A percentile compares a stretch with the other conserved stretches of the same genome.
These are phyloP conservation scores for Falco naumanni DNA, from an alignment of 2,797 vertebrate species.

Conservation along the genomic window DNA sequence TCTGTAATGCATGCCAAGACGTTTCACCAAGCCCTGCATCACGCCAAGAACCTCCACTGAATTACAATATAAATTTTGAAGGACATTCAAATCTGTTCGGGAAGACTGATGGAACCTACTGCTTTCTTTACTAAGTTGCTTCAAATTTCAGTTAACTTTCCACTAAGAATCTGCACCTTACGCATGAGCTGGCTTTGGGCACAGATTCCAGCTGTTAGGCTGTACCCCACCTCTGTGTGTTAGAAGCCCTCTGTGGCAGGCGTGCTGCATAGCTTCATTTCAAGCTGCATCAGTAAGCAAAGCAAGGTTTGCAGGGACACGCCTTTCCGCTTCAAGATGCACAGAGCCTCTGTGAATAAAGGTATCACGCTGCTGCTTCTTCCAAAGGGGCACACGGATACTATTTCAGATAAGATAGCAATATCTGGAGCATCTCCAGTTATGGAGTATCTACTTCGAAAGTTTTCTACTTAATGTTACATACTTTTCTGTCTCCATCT, in stretches of 20 bases:
- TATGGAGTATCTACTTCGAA: background rate
- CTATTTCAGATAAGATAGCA: background rate
- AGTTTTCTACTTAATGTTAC: background rate
- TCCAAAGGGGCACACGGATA: background rate
- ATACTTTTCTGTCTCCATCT: background rate
- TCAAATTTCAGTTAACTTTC: background rate
- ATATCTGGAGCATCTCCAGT: background rate
- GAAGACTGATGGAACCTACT: background rate
- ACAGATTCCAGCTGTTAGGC: background rate
- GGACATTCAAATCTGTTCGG: background rate
- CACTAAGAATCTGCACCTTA: background rate
- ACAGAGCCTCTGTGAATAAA: background rate
- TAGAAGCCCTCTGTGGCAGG: background rate
- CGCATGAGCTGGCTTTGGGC: background rate
- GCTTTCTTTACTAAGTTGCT: background rate
- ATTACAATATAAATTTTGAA: background rate
- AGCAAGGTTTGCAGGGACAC: background rate
- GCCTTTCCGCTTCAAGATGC: background rate
- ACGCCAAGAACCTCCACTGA: background rate
- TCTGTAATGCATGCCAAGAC: background rate
- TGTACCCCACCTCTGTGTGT: background rate
- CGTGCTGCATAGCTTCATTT: background rate
- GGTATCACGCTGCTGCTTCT: accelerated
- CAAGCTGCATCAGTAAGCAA: background rate
- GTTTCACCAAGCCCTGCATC: background rate